A percentile compares a stretch with the other conserved stretches of the same genome.
Conservation (phyloP, 2,797 vertebrate species). For the Arrhamphus sclerolepis region DNA sequence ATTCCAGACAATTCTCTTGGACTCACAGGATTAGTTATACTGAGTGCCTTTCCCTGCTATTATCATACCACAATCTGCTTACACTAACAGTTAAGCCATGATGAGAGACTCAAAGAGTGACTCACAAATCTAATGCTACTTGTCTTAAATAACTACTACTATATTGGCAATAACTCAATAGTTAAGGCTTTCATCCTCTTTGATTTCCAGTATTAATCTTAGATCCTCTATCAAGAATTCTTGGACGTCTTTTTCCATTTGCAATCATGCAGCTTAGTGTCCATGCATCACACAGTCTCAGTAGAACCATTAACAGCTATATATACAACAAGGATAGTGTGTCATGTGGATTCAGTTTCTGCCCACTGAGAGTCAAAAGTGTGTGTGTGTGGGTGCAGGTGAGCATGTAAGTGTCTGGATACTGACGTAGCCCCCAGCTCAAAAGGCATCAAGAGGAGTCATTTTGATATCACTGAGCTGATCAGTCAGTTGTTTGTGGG, state of each 20-base stretch:
- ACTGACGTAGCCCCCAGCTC: slow-evolving; percentile 7
- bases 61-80: slow-evolving; percentile 49
- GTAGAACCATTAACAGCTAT: slow-evolving; percentile 75
- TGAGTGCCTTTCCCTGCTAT: slow-evolving; percentile 28
- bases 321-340: slow-evolving; percentile 73
- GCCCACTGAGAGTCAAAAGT: slow-evolving; percentile 44
- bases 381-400: slow-evolving; percentile 34
- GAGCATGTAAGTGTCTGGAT: slow-evolving; percentile 19
- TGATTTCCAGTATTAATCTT: slow-evolving; percentile 9
- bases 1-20: slow-evolving; percentile 43
- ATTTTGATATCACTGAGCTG: slow-evolving; percentile 21
- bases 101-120: slow-evolving; percentile 19
- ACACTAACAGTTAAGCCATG: slow-evolving; percentile 19
- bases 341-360: slow-evolving; percentile 72
- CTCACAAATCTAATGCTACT: neutral
- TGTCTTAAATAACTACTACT: neutral
- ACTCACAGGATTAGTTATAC: slow-evolving; percentile 45
- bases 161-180: neutral
- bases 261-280: slow-evolving; percentile 40
- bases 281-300: slow-evolving; percentile 41
- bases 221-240: slow-evolving; percentile 24
- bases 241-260: slow-evolving; percentile 32
- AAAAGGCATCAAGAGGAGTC: slow-evolving; percentile 8
- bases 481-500: slow-evolving; percentile 5
- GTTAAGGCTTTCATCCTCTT: neutral